These are phyloP conservation scores for Tetragnatha versicolor DNA, from an alignment of 1,140 invertebrate species.

Conservation along the genomic window DNA sequence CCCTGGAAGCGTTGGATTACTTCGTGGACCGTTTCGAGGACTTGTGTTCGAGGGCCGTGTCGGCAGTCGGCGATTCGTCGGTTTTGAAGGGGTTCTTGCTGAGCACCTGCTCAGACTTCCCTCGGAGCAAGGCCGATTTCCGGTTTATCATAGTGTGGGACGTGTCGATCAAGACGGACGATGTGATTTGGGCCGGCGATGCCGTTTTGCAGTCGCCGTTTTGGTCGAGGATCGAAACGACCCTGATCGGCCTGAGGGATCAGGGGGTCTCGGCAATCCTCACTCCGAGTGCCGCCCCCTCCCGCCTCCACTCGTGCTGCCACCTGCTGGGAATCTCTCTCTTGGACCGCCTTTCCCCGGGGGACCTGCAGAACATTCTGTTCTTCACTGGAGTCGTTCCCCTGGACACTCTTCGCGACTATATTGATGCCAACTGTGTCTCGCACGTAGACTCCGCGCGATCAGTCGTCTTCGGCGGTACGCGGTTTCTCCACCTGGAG, in stretches of 20 bases:
- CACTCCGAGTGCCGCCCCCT: neutral
- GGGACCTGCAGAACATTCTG: constrained; percentile 9
- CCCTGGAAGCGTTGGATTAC: neutral
- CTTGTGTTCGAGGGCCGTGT: neutral
- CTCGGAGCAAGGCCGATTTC: neutral
- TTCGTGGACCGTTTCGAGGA: neutral
- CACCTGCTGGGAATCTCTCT: neutral
- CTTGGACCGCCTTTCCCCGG: neutral
- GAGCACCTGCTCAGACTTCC: neutral
- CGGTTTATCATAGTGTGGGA: neutral
- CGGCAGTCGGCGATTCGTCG: neutral
- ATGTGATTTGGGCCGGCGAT: neutral
- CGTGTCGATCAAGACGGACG: neutral
- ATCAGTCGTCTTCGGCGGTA: neutral
- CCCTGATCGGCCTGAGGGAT: neutral
- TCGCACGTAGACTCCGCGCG: neutral
- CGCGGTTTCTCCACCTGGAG: neutral
- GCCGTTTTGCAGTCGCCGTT: neutral
- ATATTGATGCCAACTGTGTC: neutral
- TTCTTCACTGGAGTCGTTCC: neutral
- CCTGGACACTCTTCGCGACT: neutral
- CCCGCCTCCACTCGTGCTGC: neutral
- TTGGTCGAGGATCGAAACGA: neutral
- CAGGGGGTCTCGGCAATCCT: neutral
- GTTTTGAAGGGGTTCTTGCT: constrained; percentile 11